Percentiles rank a stretch among this genome's conserved stretches.
These are phyloP conservation scores for Phortica okadai DNA, from an alignment of 2,888 invertebrate genomes.

Conservation along the genomic window DNA sequence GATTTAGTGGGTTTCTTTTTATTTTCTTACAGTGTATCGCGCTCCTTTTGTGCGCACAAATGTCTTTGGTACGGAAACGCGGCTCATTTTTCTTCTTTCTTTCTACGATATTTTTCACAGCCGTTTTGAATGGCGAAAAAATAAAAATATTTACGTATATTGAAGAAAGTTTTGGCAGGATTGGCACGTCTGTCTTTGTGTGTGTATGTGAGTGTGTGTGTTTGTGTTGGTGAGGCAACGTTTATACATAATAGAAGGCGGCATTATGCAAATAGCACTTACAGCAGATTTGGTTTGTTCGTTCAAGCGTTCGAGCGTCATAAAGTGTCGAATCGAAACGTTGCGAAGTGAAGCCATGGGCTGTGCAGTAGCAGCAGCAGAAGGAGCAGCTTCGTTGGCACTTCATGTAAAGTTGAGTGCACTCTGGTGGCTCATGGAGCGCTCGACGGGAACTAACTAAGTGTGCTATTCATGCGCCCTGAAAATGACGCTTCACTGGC, in stretches of 20 bases:
- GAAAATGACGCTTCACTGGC: not conserved
- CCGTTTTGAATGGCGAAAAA: not conserved
- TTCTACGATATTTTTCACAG: not conserved
- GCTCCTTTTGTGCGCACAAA: not conserved
- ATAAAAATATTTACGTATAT: not conserved
- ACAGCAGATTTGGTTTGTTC: not conserved
- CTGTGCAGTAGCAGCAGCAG: not conserved
- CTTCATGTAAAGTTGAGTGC: slow-evolving; percentile 30
- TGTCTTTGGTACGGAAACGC: not conserved
- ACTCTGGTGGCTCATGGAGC: slow-evolving; percentile 1
- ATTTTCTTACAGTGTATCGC: not conserved
- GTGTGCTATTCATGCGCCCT: not conserved
- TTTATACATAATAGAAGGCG: slow-evolving; percentile 1
- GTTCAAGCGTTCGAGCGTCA: not conserved
- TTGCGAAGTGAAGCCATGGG: not conserved
- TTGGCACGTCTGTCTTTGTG: not conserved
- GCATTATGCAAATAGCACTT: slow-evolving; percentile 12
- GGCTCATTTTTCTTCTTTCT: not conserved
- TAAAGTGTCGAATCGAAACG: not conserved
- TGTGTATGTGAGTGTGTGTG: not conserved
- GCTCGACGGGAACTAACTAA: slow-evolving; percentile 17
- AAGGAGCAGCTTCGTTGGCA: not conserved
- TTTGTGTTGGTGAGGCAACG: not conserved
- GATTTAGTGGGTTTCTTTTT: no score
- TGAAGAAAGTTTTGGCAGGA: not conserved